A percentile compares a stretch with the other conserved stretches of the same genome.
phyloP scores from a whole-genome alignment of 2,113 vertebrate species.

The Lontra canadensis region DNA sequence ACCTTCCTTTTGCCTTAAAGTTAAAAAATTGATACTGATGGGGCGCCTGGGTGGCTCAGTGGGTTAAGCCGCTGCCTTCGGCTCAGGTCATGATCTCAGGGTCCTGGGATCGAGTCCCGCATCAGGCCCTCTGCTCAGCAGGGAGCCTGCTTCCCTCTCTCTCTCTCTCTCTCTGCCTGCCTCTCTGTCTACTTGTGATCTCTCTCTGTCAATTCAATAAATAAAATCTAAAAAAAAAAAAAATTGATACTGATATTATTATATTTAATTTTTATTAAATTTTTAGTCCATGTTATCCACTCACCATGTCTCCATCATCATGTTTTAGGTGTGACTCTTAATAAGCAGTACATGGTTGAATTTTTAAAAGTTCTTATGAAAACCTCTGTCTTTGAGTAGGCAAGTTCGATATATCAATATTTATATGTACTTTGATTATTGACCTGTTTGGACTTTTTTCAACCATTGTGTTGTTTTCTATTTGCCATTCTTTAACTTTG shows the following conservation, averaged over 20 bases:
- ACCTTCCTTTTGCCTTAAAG: not conserved
- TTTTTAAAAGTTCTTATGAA: not conserved
- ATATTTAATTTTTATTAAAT: constrained; percentile 16
- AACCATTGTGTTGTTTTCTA: not conserved
- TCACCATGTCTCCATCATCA: not conserved
- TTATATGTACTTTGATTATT: constrained; percentile 44
- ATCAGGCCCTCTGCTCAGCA: too few relatives aligned
- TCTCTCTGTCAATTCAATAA: too few relatives aligned
- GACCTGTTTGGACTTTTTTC: not conserved
- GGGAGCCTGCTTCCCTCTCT: too few relatives aligned
- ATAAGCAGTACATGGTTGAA: not conserved
- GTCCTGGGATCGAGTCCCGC: too few relatives aligned
- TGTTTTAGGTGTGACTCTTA: not conserved
- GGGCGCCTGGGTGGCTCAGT: too few relatives aligned
- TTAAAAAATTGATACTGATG: not conserved
- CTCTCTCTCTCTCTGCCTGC: too few relatives aligned
- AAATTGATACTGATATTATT: not conserved
- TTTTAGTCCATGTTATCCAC: not conserved
- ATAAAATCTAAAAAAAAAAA: too few relatives aligned
- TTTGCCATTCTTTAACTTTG: not conserved
- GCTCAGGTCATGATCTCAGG: too few relatives aligned
- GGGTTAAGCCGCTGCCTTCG: too few relatives aligned
- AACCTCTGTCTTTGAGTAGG: not conserved
- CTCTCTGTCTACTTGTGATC: too few relatives aligned
- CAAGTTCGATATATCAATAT: constrained; percentile 20